phyloP scores from a whole-genome alignment of 1,140 invertebrate genomes.

The Chelonus insularis region DNA sequence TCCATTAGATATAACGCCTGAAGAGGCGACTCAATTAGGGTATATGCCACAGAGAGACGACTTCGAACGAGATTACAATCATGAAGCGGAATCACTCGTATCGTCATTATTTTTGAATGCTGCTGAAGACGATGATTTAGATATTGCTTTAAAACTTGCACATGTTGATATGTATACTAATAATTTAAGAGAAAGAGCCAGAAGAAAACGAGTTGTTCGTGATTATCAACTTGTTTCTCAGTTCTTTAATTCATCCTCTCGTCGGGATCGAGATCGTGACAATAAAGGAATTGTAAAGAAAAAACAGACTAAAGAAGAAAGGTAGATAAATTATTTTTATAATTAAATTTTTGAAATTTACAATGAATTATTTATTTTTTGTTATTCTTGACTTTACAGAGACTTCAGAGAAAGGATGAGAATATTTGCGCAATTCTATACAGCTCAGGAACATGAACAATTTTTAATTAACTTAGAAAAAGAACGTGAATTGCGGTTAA shows the following conservation, averaged over 20 bases:
- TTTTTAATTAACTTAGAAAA: conserved; percentile 76
- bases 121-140: conserved; percentile 85
- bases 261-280: conserved; percentile 48
- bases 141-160: conserved; percentile 69
- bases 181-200: conserved; percentile 79
- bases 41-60: conserved; percentile 96
- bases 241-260: conserved; percentile 67
- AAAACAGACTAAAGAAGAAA: conserved; percentile 73
- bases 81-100: conserved; percentile 86
- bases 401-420: conserved; percentile 81
- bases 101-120: conserved; percentile 76
- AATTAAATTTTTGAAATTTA: too few species aligned
- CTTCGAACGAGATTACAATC: conserved; percentile 94
- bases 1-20: conserved; percentile 75
- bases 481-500: conserved; percentile 79
- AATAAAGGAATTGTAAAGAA: conserved; percentile 60
- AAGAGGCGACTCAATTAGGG: conserved; percentile 88
- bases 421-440: conserved; percentile 86
- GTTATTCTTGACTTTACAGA: conserved; percentile 50
- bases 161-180: conserved; percentile 87
- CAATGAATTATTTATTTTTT: too few species aligned
- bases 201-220: conserved; percentile 83
- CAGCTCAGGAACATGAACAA: conserved; percentile 79
- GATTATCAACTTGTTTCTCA: conserved; percentile 84
- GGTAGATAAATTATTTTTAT: conserved; percentile 57